Evolutionary conservation across 2,797 vertebrate species (phyloP), one percentile per base, ranked within the genome.

Genomic region (Characodon lateralis): DNA sequence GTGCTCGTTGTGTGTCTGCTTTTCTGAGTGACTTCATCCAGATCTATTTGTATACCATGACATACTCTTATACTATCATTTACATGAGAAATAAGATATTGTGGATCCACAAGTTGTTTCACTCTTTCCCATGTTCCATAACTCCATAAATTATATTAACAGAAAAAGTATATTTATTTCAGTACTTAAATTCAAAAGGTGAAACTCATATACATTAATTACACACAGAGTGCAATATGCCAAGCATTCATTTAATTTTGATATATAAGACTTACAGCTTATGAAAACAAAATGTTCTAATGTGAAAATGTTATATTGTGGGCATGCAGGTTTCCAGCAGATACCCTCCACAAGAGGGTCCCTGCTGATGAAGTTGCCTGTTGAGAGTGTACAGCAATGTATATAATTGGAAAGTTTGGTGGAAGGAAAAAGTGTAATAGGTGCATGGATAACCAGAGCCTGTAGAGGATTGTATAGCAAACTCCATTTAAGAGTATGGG

Each of bases 31-130:
- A 90, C 90, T 90, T 92, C 90, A 92, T 89, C 73, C 59, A 26
- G 56, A 71, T 88, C 89, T 93, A 92, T 93, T 92, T 90, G 72
- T 85, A 88, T 63, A 77, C 81, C 72, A 80, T 89, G 86, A 85
- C 82, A 80, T 88, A 81, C 71, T 78, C 68, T 72, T 82, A 84
- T 86, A 86, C 85, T 82, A 81, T 85, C 80, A 79, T 79, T 86
- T 82, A 80, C 74, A 85, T 55, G 71, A 83, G 74, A 80, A 86
- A 88, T 69, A 74, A 79, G 56, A 80, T 73, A 56, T 70, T 75
- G 72, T 73, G 68, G 53, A 61, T 59, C 26, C 65, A 75, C 55
- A 76, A 85, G 79, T 78, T 73, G 71, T 79, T 74, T 76, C 50
- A 77, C 22, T 22, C 6, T 2, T 10, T 0, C 26, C 6, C 35